Base-by-base conservation (phyloP, 1,140 invertebrate species). In the Gryon sp. region DNA sequence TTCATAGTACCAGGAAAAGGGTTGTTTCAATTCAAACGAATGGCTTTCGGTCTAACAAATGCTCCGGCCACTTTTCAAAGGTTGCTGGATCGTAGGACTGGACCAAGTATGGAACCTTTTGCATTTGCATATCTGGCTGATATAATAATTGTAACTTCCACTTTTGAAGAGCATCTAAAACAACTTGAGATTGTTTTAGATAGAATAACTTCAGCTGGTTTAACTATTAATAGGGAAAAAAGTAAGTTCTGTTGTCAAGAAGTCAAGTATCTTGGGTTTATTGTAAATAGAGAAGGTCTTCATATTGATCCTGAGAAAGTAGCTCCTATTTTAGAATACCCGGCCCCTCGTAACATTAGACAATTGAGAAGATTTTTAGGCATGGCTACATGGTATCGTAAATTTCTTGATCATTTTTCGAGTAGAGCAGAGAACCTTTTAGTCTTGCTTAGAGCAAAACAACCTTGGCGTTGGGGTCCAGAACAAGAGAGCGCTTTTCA, bases 311-410 rank as follows among this genome's bases (percentile, higher is more conserved):
- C 79, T 3, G 79, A 76, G 2, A 86, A 86, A 50, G 38, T 82
- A 6, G 45, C n/a, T 1, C 52, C 78, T 0, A 66, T 89, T 6
- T 15, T 50, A 20, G 38, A 84, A 0, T 87, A 83, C 59, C 78
- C 85, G 0, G 41, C 18, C 9, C 79, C 85, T 1, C 68, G 11
- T 14, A 85, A 50, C 16, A 6, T 57, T 0, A 81, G 79, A n/a
- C 70, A 87, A 38, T 20, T 89, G 0, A 76, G 83, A 48, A 24
- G 65, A 26, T 86, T 86, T 53, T 16, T 87, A 4, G 86, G 84
- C 1, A 57, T 87, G 6, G 24, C 57, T 0, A 77, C 79, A 0
- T 88, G 78, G 43, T 88, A 87, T 36, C 52, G 86, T 2, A 46
- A 79, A 7, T 89, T 86, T 52, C 79, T 89, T n/a, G 72, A 78